Evolutionary conservation across 1,140 invertebrate genomes (phyloP), one percentile per base, ranked within the genome.

Genomic region (Drosophila pandora): DNA sequence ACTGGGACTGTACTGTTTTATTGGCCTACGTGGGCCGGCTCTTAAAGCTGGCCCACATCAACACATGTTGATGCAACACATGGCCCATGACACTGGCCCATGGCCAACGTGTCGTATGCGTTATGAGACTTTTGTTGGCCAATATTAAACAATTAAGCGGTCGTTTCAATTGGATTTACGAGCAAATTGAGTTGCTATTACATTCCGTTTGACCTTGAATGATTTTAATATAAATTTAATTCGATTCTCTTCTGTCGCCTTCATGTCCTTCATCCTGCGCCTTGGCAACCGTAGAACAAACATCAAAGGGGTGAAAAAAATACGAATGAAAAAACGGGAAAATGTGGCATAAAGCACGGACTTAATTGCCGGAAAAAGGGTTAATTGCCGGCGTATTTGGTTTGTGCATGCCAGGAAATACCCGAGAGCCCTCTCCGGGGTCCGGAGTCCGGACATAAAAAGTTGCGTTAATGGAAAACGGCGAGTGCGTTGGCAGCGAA

Each of bases 131-230:
- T 68, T 39, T 65, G 37, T 45, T 63, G 23, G 13, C 21, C 6
- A 28, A 47, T 43, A 72, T 65, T 60, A 56, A 61, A 62, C 49
- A 69, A 75, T 79, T 58, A 49, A 54, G 41, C 47, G 74, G 49
- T 47, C 25, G 68, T 71, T 77, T 83, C 65, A 64, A 79, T 82
- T 39, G 47, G 49, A 59, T 23, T 39, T 47, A 21, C 12, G 41
- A 39, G 76, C 12, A 58, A 81, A 82, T 82, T 73, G 47, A 64
- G 56, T 58, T 59, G 58, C 55, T 76, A 69, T 80, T 74, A 63
- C 34, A 48, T 60, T 43, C n/a, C 12, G n/a, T 52, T 59, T 30
- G 68, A 41, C 65, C 68, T 71, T 69, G 61, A 43, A 22, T 25
- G 37, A 52, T 52, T 64, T 63, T 67, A 67, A 67, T 67, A 52